phyloP scores from a whole-genome alignment of 2,113 vertebrate species.

The Triplophysa siluroides region DNA sequence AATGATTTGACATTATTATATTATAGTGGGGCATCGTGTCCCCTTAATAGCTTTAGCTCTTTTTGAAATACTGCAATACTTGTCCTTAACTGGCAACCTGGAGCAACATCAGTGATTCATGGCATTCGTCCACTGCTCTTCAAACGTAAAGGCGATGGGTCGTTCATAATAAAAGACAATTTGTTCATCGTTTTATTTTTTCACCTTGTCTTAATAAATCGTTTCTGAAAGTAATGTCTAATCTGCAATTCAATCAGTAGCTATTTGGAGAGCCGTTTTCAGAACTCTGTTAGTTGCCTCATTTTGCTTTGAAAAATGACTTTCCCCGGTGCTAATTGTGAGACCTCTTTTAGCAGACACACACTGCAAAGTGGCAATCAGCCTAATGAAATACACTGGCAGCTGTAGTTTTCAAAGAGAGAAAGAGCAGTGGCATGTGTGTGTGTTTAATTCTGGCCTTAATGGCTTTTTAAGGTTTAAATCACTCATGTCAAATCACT shows the following conservation, averaged over 20 bases:
- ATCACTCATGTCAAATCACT: slow-evolving; percentile 21
- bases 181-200: neutral
- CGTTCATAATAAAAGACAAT: neutral
- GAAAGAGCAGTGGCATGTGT: slow-evolving; percentile 19
- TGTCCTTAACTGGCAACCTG: neutral
- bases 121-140: neutral
- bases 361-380: slow-evolving; percentile 21
- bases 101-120: neutral
- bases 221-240: slow-evolving; percentile 11
- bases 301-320: slow-evolving; percentile 28
- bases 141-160: neutral
- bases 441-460: slow-evolving; percentile 8
- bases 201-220: neutral
- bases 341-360: slow-evolving; percentile 10
- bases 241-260: neutral
- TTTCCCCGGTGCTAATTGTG: slow-evolving; percentile 13
- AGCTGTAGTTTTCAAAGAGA: slow-evolving; percentile 24
- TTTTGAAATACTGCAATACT: neutral
- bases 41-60: neutral
- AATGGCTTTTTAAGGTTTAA: slow-evolving; percentile 26
- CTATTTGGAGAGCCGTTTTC: slow-evolving; percentile 10
- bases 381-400: slow-evolving; percentile 30
- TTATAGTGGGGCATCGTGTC: neutral
- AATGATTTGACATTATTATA: neutral
- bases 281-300: neutral